phyloP scores from a whole-genome alignment of 2,113 vertebrate species.

The Rhodinocichla rosea region DNA sequence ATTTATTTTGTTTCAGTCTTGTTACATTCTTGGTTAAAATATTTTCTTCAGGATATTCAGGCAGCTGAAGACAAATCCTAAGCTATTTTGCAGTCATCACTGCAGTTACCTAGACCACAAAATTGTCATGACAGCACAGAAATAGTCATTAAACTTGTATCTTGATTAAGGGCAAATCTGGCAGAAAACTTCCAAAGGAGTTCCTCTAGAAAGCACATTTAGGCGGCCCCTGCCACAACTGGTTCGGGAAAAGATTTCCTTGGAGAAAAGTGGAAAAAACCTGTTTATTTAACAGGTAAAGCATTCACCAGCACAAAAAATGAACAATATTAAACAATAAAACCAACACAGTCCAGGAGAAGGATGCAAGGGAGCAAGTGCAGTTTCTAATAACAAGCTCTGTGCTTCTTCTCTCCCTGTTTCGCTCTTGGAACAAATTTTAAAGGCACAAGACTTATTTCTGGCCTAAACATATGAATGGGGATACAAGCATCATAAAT shows the following conservation, averaged over 20 bases:
- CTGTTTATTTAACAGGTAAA: background rate
- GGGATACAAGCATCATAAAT: background rate
- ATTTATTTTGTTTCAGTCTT: background rate
- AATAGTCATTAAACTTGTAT: background rate
- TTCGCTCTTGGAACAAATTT: background rate
- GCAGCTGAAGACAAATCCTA: background rate
- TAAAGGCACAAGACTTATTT: background rate
- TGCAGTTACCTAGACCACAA: background rate
- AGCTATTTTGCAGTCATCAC: background rate
- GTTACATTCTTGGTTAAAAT: background rate
- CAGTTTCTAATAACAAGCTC: background rate
- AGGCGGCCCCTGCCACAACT: background rate
- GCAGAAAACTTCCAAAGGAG: background rate
- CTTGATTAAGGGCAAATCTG: background rate
- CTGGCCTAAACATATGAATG: background rate
- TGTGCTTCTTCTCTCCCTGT: accelerated
- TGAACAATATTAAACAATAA: background rate
- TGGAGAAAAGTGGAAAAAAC: background rate
- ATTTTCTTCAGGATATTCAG: background rate
- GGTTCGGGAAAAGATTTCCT: background rate
- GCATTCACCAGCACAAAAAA: background rate
- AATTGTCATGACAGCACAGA: background rate
- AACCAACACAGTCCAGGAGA: background rate
- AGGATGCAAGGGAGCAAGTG: background rate
- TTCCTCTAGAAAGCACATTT: background rate